Evolutionary conservation across 2,888 invertebrate species (phyloP).

Genomic region (Palloptera scutellata): DNA sequence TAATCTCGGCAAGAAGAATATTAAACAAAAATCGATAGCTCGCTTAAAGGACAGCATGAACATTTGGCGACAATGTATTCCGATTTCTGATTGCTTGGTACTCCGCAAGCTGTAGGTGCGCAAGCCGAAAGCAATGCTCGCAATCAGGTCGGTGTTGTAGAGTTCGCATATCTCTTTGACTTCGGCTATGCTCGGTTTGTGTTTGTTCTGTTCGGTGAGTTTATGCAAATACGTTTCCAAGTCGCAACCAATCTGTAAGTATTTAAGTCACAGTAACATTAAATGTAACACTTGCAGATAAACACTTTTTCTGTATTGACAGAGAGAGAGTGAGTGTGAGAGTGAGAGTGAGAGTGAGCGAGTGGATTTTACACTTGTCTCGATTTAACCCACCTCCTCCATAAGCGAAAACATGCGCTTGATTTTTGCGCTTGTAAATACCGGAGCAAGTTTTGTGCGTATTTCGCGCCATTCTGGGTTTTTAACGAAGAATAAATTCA

Average conservation of each 20-base stretch:
- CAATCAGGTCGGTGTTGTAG: conserved; percentile 65
- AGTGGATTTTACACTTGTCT: neutral
- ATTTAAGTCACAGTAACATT: neutral
- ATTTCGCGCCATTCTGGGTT: conserved; percentile 65
- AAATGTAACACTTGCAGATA: neutral
- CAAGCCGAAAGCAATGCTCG: conserved; percentile 65
- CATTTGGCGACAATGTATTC: conserved; percentile 60
- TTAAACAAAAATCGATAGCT: conserved; percentile 58
- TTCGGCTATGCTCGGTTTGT: conserved; percentile 46
- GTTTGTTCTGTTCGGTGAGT: conserved; percentile 46
- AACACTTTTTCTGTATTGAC: neutral
- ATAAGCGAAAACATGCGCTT: conserved; percentile 62
- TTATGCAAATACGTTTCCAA: conserved; percentile 56
- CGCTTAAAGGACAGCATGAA: conserved; percentile 57
- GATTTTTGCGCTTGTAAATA: conserved; percentile 64
- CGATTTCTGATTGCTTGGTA: conserved; percentile 61
- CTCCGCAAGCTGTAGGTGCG: conserved; percentile 63
- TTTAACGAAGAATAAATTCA: conserved; percentile 64
- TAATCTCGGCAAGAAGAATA: conserved; percentile 64
- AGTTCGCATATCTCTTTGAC: conserved; percentile 60
- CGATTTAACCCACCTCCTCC: conserved; percentile 50
- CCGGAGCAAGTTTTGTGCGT: conserved; percentile 64
- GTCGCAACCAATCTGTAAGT: conserved; percentile 55
- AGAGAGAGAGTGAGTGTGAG: conserved; percentile 3
- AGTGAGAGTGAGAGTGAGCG: conserved; percentile 12